phyloP scores from a whole-genome alignment of 1,140 invertebrate genomes.

The Aphelenchoides besseyi region DNA sequence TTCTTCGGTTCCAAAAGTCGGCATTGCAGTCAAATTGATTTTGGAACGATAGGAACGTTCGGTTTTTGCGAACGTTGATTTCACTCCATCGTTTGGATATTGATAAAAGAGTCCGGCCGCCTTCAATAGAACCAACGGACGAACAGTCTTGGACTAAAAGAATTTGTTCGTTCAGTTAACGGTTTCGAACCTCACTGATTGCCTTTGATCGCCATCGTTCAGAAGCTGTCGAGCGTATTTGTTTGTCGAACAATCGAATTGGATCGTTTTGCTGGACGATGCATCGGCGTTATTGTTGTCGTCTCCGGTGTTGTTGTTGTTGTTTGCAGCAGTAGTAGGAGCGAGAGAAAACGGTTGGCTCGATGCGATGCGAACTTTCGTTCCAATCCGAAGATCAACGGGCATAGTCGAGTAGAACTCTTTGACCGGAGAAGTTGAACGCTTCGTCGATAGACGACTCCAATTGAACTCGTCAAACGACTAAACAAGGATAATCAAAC shows the following conservation, averaged over 20 bases:
- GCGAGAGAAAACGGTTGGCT: not conserved
- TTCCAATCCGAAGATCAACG: not conserved
- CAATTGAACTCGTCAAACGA: not conserved
- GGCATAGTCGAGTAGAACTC: not conserved
- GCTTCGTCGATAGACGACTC: not conserved
- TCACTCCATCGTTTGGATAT: not conserved
- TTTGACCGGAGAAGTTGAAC: not conserved
- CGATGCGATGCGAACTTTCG: not conserved
- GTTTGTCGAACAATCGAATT: not conserved
- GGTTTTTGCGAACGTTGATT: not conserved
- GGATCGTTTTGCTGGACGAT: not conserved
- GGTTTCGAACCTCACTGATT: not conserved
- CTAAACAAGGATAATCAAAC: not conserved
- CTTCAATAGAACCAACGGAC: not conserved
- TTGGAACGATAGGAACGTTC: not conserved
- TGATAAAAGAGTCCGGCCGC: conserved; percentile 3
- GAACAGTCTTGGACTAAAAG: not conserved
- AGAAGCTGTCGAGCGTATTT: not conserved
- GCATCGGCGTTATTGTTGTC: not conserved
- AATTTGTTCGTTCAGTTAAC: not conserved
- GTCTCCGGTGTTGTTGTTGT: conserved; percentile 4
- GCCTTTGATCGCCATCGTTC: not conserved
- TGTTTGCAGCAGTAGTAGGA: not conserved
- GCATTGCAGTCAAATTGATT: not conserved
- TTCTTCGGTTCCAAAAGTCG: not conserved